Conservation (phyloP, 2,797 vertebrate genomes). For the Acipenser ruthenus region DNA sequence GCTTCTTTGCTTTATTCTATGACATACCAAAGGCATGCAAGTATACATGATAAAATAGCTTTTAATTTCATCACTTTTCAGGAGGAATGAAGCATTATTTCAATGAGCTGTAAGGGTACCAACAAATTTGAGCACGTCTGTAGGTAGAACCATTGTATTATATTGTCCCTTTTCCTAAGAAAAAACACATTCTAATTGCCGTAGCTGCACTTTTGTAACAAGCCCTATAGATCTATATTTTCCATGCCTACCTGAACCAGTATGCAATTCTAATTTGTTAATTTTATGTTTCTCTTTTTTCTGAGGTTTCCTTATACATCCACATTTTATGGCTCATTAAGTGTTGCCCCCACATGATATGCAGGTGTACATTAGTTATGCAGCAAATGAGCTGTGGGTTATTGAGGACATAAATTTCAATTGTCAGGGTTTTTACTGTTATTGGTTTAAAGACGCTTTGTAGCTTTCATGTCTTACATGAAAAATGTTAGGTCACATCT, state of each 20-base stretch:
- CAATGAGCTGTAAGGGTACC: no score
- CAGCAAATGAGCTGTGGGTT: conserved; percentile 14
- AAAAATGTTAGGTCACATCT: conserved; percentile 38
- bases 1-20: no score
- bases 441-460: conserved; percentile 33
- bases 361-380: conserved; percentile 24
- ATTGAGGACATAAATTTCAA: conserved; percentile 28
- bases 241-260: not conserved
- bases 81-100: no score
- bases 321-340: conserved; percentile 50
- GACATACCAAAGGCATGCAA: no score
- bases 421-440: conserved; percentile 39
- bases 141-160: no score
- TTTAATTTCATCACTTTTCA: no score
- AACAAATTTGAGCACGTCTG: no score
- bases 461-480: conserved; percentile 38
- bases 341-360: conserved; percentile 38
- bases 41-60: no score
- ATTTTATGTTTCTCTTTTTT: conserved; percentile 36
- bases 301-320: conserved; percentile 43
- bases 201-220: no score
- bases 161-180: no score
- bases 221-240: not conserved
- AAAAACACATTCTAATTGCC: no score
- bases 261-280: conserved; percentile 43